These are phyloP conservation scores for Ochotona princeps DNA, from an alignment of 2,113 vertebrate genomes.

Conservation along the genomic window DNA sequence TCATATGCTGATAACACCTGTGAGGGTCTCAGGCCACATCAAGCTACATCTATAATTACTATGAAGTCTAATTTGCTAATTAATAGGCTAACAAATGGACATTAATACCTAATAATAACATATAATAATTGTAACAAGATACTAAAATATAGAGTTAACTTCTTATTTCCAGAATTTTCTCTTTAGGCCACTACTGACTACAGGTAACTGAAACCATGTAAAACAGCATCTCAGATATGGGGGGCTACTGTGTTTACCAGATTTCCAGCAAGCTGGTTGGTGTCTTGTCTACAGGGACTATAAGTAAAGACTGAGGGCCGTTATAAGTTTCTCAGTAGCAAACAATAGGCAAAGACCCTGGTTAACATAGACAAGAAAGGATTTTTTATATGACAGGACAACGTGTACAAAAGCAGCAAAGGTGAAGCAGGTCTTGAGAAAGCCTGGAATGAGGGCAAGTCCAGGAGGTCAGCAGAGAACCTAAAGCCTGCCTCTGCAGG, in stretches of 20 bases:
- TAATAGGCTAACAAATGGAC: too few relatives aligned
- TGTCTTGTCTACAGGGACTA: neutral
- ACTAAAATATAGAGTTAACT: too few relatives aligned
- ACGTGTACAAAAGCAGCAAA: neutral
- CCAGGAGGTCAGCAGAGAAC: neutral
- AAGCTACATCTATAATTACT: too few relatives aligned
- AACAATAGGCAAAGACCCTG: neutral
- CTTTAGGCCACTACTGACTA: too few relatives aligned
- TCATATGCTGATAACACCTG: neutral
- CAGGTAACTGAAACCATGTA: too few relatives aligned
- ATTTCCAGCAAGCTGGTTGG: neutral
- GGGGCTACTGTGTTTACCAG: neutral
- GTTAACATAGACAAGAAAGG: neutral
- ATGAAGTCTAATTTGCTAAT: too few relatives aligned
- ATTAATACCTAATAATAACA: too few relatives aligned
- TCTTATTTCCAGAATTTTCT: too few relatives aligned
- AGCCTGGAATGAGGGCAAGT: neutral
- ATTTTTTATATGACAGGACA: neutral
- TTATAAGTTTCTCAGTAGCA: neutral
- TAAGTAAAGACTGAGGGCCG: neutral
- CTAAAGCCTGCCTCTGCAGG: neutral
- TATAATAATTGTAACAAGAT: too few relatives aligned
- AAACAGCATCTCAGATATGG: too few relatives aligned
- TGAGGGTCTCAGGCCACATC: too few relatives aligned
- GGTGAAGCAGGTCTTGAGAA: neutral